Evolutionary conservation across 2,797 vertebrate genomes (phyloP), one percentile per base, ranked within the genome.

Genomic region (Gila robusta): DNA sequence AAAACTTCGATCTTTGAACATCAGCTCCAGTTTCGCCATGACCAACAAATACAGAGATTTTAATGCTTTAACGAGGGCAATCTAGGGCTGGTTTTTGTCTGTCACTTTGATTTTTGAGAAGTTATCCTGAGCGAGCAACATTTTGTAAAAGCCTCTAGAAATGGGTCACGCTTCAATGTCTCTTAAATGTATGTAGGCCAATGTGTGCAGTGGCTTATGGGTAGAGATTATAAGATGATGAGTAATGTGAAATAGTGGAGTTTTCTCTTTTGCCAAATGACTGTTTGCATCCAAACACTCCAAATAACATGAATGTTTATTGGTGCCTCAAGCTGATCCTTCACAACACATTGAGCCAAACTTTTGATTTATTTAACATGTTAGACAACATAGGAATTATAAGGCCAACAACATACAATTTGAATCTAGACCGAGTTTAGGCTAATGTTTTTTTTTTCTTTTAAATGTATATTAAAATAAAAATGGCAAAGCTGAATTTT

Each of bases 211-310:
- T 71, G 41, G 69, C 21, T 85, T 80, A 73, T 54, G 78, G 70
- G 44, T 74, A 74, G 54, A 66, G 78, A 86, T 81, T 86, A 81
- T 73, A 86, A 49, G 32, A 28, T 73, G 78, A 49, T 81, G 77
- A 66, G 56, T 86, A 41, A 81, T 4, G 82, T n/a, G 17, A 80
- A 80, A 85, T 64, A 2, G 74, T 47, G 1, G 44, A 14, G 52
- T 26, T n/a, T 66, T 79, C 59, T 17, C 28, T 44, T 8, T 47
- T 72, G 79, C 9, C 35, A 49, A 77, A 69, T 64, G 66, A 78
- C 6, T 28, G 5, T 79, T 62, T 84, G 83, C 1, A 19, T 77
- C 41, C 28, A 69, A 54, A 76, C 41, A 14, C 35, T 7, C 26
- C 49, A 39, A 49, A 70, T 41, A 2, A 37, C 64, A 66, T 26